These are phyloP conservation scores for Malthinus seriepunctatus DNA, from an alignment of 2,888 invertebrate species.

Conservation along the genomic window DNA sequence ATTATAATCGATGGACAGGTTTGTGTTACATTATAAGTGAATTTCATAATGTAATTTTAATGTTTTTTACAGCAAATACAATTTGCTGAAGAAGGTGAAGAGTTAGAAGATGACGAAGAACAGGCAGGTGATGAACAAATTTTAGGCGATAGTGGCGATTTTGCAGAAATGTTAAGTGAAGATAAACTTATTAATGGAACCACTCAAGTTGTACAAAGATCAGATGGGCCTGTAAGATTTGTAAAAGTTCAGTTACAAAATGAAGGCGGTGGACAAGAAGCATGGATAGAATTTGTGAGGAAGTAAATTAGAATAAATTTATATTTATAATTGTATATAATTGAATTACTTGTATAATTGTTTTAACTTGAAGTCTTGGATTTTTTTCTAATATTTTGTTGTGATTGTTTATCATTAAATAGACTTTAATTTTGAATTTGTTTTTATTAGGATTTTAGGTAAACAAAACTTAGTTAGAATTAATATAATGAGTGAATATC, in stretches of 20 bases:
- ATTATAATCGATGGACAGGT: slow-evolving; percentile 52
- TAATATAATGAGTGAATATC: too few relatives aligned
- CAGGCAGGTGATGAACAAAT: slow-evolving; percentile 42
- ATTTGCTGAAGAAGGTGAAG: slow-evolving; percentile 42
- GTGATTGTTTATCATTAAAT: too few relatives aligned
- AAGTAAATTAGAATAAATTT: slow-evolving; percentile 34
- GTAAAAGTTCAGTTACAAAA: slow-evolving; percentile 53
- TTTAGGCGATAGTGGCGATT: slow-evolving; percentile 37
- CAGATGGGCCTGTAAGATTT: slow-evolving; percentile 51
- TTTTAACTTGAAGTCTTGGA: too few relatives aligned
- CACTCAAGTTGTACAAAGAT: slow-evolving; percentile 53
- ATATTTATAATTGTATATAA: background rate
- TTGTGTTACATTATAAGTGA: background rate
- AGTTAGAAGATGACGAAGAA: slow-evolving; percentile 39
- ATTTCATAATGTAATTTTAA: background rate
- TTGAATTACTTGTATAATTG: background rate
- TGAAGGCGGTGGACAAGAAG: slow-evolving; percentile 52
- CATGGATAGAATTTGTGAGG: slow-evolving; percentile 54
- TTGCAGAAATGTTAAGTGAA: slow-evolving; percentile 44
- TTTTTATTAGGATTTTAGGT: too few relatives aligned
- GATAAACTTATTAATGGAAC: slow-evolving; percentile 33
- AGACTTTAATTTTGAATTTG: too few relatives aligned
- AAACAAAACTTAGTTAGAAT: too few relatives aligned
- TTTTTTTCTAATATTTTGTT: too few relatives aligned
- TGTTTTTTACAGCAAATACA: slow-evolving; percentile 45